Percentiles rank a stretch among this genome's conserved stretches.
Conservation (phyloP, 2,888 invertebrate species). For the Rapana venosa region DNA sequence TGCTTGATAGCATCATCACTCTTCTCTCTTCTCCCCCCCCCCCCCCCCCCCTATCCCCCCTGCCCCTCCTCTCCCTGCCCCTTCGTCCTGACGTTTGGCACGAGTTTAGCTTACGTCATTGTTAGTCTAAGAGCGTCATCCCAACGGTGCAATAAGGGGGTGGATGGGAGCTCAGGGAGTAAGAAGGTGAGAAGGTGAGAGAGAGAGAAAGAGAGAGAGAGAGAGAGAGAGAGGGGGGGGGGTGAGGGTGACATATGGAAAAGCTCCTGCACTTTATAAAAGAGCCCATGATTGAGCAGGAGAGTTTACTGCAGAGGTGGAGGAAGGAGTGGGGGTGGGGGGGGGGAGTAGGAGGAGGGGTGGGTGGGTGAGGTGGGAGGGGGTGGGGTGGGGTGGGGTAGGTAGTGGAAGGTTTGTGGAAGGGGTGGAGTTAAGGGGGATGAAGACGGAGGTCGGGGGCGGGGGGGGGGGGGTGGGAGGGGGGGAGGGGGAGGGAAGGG, state of each 20-base stretch:
- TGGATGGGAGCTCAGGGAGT: neutral
- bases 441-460: too few species aligned
- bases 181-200: neutral
- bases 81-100: conserved; percentile 40
- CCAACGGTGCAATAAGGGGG: conserved; percentile 13
- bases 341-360: neutral
- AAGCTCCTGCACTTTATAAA: neutral
- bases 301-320: neutral
- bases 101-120: conserved; percentile 33
- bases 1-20: conserved; percentile 35
- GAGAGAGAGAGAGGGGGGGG: neutral
- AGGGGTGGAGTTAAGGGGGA: too few species aligned
- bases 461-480: too few species aligned
- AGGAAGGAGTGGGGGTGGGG: neutral
- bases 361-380: neutral
- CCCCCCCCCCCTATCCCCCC: too few species aligned
- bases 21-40: too few species aligned
- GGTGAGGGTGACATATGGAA: conserved; percentile 22
- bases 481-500: too few species aligned
- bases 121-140: conserved; percentile 14
- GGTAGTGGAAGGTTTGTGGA: neutral
- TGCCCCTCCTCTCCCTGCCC: too few species aligned
- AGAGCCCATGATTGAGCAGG: neutral
- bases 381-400: neutral
- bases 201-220: neutral